phyloP scores from a whole-genome alignment of 2,888 invertebrate species.

The Dicranocentrus wangi region DNA sequence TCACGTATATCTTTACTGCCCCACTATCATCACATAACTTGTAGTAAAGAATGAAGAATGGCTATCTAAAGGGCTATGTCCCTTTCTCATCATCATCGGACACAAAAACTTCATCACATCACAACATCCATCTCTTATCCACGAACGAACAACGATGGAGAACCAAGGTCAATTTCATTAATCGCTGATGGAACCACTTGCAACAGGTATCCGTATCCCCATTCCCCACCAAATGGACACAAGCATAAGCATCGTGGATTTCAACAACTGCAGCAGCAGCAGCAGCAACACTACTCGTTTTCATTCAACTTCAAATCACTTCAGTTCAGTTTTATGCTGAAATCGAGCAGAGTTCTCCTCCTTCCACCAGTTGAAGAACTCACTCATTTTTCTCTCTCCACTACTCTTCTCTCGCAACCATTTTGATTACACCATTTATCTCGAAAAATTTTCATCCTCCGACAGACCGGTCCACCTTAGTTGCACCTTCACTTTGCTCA shows the following conservation, averaged over 20 bases:
- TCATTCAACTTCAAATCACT: too few species aligned
- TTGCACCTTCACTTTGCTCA: not conserved
- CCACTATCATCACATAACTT: not conserved
- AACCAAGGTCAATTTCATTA: conserved; percentile 68
- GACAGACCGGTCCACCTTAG: conserved; percentile 39
- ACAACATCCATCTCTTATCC: conserved; percentile 21
- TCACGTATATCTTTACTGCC: not conserved
- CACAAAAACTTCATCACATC: not conserved
- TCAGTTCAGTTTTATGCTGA: not conserved
- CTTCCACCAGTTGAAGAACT: not conserved
- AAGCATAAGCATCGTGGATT: too few species aligned
- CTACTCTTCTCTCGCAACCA: conserved; percentile 42
- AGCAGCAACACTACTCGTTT: too few species aligned
- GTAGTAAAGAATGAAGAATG: conserved; percentile 28
- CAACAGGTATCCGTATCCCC: conserved; percentile 50
- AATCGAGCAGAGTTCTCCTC: conserved; percentile 31
- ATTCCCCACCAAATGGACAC: not conserved
- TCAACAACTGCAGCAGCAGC: too few species aligned
- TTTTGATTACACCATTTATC: conserved; percentile 63
- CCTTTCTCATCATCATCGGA: conserved; percentile 19
- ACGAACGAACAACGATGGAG: too few species aligned
- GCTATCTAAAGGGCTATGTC: conserved; percentile 21
- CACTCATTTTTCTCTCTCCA: not conserved
- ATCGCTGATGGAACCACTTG: conserved; percentile 57
- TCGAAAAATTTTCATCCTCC: conserved; percentile 59